Evolutionary conservation across 2,888 invertebrate genomes (phyloP), one percentile per base, ranked within the genome.

Genomic region (Acleris laterana): DNA sequence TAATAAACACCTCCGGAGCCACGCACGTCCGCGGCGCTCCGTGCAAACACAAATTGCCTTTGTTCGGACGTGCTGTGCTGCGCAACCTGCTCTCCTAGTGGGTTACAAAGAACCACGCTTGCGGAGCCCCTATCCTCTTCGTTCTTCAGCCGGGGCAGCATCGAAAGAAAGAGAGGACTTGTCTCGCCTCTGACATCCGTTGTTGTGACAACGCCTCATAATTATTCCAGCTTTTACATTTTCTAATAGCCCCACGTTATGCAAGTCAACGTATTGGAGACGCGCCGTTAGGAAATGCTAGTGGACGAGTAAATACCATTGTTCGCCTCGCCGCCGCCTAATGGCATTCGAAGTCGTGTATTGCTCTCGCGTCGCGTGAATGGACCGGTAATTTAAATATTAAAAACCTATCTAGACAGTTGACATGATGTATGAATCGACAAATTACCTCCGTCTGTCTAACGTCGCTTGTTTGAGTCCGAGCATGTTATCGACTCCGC

Each of bases 41-140:
- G 89, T 85, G 84, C 88, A 83, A 84, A 89, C 91, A 90, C 88
- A 91, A 90, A 91, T 92, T 90, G 90, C 89, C 88, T 92, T 92
- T 90, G 92, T 91, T 89, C 88, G 81, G 80, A 89, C 88, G 89
- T 87, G 85, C 83, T 83, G 89, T 87, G 85, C 83, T 83, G 57
- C 17, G 78, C 78, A 75, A 76, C 78, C 19, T 25, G 38, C 38
- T 19, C 78, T 72, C 77, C 77, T 46, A 46, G n/a, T 81, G 81
- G 83, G 13, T 38, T 13, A 38, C 38, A 13, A 38, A 13, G 38
- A 38, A 38, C 9, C 38, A 13, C 38, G 13, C 38, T 38, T 13
- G 13, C 38, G 38, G 38, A 38, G 38, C 3, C 38, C 11, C 38
- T 46, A 17, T 17, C 46, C 44, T 44, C 16, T 3, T 38, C 32